Evolutionary conservation across 1,140 invertebrate species (phyloP).

Genomic region (Uloborus diversus): DNA sequence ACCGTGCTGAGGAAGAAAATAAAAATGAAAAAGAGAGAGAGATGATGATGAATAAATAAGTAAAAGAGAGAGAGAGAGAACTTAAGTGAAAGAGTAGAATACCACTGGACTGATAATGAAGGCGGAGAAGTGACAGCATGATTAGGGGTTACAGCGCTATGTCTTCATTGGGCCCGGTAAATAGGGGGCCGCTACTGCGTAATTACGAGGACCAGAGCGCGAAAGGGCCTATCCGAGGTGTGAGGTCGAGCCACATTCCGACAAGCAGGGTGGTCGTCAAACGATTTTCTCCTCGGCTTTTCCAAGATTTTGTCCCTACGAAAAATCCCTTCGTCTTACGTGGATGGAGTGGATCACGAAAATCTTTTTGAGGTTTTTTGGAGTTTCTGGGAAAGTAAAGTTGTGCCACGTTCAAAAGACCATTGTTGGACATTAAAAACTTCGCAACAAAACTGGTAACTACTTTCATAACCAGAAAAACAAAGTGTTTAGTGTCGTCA

Average conservation of each 20-base stretch:
- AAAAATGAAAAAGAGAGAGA: neutral
- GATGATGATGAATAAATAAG: no score
- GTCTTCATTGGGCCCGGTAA: slow-evolving; percentile 48
- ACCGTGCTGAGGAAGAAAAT: neutral
- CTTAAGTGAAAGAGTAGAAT: slow-evolving; percentile 23
- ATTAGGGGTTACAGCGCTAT: slow-evolving; percentile 43
- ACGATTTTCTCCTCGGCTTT: slow-evolving; percentile 5
- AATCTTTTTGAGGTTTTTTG: no score
- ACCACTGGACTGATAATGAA: slow-evolving; percentile 4
- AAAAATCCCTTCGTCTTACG: neutral
- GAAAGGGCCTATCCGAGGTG: slow-evolving; percentile 41
- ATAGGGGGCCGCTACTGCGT: slow-evolving; percentile 50
- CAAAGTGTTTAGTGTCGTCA: no score
- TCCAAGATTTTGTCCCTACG: neutral
- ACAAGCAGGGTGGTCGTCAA: slow-evolving; percentile 44
- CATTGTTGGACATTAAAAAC: no score
- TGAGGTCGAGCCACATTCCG: slow-evolving; percentile 49
- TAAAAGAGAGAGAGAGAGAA: neutral
- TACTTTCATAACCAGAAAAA: no score
- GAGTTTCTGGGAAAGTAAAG: no score
- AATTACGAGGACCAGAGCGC: slow-evolving; percentile 38
- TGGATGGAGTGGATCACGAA: neutral
- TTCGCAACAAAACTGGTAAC: no score
- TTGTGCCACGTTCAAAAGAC: no score
- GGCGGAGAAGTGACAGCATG: slow-evolving; percentile 48